Evolutionary conservation across 2,888 invertebrate species (phyloP).

Genomic region (Cryptocheilus praepositus): DNA sequence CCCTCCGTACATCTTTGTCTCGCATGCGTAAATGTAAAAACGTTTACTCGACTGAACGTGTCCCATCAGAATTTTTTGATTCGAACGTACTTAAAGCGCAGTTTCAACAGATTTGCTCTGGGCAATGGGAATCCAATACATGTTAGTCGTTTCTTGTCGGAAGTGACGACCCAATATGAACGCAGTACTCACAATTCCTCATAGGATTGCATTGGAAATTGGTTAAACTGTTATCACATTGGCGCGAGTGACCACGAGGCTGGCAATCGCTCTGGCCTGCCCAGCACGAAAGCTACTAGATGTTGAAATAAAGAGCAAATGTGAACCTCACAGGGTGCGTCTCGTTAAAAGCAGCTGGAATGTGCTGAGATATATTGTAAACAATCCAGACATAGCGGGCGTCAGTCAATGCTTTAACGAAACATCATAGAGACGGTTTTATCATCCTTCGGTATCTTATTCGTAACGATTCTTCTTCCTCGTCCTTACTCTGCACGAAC

Average conservation of each 20-base stretch:
- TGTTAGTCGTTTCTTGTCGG: constrained; percentile 34
- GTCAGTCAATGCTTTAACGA: constrained; percentile 57
- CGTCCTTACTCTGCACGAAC: constrained; percentile 66
- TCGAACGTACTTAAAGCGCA: constrained; percentile 31
- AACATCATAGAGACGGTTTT: constrained; percentile 58
- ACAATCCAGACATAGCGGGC: constrained; percentile 52
- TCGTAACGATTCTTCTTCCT: constrained; percentile 17
- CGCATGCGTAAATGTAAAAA: too few species aligned
- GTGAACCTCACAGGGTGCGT: constrained; percentile 34
- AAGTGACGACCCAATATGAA: constrained; percentile 17
- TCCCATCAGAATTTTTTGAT: constrained; percentile 28
- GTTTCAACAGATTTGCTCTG: constrained; percentile 34
- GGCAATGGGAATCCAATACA: constrained; percentile 20
- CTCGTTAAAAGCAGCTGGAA: constrained; percentile 69
- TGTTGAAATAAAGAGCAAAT: constrained; percentile 41
- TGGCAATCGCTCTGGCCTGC: too few species aligned
- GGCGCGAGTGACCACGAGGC: too few species aligned
- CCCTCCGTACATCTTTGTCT: too few species aligned
- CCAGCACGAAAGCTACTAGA: neutral
- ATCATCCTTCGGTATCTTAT: constrained; percentile 23
- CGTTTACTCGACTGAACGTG: too few species aligned
- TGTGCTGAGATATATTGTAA: constrained; percentile 61
- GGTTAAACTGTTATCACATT: too few species aligned
- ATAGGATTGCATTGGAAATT: neutral
- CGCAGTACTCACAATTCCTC: neutral